These are phyloP conservation scores for Eonycteris spelaea DNA, from an alignment of 2,113 vertebrate genomes.

Conservation along the genomic window DNA sequence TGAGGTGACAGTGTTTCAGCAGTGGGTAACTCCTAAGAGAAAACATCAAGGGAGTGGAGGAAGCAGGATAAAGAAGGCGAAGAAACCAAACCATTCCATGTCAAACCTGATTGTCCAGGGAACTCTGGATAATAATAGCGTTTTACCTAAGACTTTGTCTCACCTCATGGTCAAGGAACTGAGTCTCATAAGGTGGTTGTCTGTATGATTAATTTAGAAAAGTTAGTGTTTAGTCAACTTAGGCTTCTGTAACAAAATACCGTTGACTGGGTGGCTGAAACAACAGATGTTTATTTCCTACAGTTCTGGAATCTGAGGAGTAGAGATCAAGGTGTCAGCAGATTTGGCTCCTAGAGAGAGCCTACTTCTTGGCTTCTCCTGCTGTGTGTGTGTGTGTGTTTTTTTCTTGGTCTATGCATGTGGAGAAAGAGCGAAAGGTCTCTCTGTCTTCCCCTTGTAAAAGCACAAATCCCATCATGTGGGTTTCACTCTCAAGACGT, in stretches of 20 bases:
- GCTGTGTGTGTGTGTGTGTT: too few species aligned
- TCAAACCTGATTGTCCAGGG: background rate
- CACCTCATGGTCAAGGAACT: background rate
- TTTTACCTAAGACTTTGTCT: background rate
- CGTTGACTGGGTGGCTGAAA: background rate
- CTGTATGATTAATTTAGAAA: background rate
- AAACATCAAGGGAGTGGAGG: accelerated
- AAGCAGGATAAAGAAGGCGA: background rate
- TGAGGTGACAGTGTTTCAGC: background rate
- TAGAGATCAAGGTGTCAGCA: background rate
- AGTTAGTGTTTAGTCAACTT: background rate
- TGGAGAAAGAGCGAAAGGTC: background rate
- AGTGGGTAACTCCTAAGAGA: background rate
- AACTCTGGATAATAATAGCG: background rate
- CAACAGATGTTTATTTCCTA: background rate
- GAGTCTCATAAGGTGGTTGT: background rate
- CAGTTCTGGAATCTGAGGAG: background rate
- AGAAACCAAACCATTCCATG: background rate
- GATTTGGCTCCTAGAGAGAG: background rate
- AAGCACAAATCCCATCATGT: background rate
- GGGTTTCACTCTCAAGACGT: background rate
- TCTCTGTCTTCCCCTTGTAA: background rate
- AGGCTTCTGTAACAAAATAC: background rate
- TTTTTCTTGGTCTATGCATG: background rate
- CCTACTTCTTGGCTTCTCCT: background rate